phyloP scores from a whole-genome alignment of 2,113 vertebrate species.

The Gallinago media region DNA sequence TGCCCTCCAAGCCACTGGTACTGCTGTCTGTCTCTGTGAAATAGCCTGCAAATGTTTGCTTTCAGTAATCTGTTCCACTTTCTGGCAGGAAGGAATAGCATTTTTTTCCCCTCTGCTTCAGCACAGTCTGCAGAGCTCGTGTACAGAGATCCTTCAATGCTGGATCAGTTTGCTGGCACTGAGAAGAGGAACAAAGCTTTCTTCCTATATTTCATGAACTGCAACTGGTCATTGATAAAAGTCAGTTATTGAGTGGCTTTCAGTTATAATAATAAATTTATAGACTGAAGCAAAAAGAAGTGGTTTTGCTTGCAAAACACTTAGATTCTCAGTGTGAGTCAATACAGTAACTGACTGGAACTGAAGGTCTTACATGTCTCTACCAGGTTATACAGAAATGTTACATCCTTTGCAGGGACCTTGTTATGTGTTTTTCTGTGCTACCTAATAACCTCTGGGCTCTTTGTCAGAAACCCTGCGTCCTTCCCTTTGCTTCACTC shows the following conservation, averaged over 20 bases:
- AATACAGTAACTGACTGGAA: not conserved
- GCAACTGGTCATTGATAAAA: not conserved
- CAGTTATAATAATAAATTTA: not conserved
- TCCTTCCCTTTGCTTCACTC: not conserved
- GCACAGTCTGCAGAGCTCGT: not conserved
- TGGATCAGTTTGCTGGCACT: not conserved
- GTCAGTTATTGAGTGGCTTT: not conserved
- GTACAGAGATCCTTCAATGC: not conserved
- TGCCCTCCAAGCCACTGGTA: not conserved
- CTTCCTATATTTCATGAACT: not conserved
- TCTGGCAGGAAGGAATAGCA: not conserved
- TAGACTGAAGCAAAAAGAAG: not conserved
- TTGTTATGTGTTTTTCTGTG: not conserved
- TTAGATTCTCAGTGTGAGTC: not conserved
- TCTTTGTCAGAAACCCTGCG: not conserved
- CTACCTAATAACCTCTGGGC: fast-evolving
- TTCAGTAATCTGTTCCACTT: not conserved
- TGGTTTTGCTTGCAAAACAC: not conserved
- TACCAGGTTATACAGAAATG: not conserved
- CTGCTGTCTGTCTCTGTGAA: not conserved
- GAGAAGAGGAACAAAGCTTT: not conserved
- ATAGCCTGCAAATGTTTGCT: not conserved
- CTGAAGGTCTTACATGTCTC: not conserved
- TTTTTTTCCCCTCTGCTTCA: not conserved
- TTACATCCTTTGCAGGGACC: not conserved